A percentile compares a stretch with the other conserved stretches of the same genome.
Evolutionary conservation across 2,113 vertebrate species (phyloP).

Genomic region (Tauraco erythrolophus): DNA sequence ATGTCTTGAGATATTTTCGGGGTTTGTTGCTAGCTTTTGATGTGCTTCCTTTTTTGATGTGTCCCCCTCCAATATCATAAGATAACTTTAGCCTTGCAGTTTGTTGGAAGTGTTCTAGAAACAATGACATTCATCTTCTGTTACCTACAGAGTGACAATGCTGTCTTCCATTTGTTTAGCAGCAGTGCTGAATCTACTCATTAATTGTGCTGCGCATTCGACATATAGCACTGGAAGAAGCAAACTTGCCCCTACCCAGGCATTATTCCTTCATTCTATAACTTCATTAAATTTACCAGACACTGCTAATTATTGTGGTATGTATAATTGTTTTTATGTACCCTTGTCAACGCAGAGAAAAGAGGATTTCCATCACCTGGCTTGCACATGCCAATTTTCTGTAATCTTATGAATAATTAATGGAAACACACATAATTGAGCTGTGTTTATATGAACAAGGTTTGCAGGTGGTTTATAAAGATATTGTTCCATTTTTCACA

Average conservation of each 20-base stretch:
- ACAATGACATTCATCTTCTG: background rate
- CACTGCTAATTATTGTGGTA: background rate
- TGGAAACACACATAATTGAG: background rate
- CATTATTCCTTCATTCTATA: background rate
- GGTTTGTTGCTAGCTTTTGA: background rate
- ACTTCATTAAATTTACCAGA: background rate
- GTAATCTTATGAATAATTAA: background rate
- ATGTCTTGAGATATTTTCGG: background rate
- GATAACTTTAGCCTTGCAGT: constrained; percentile 2
- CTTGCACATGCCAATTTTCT: background rate
- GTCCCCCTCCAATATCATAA: background rate
- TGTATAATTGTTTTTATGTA: background rate
- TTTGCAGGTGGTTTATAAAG: background rate
- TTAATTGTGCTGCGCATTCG: constrained; percentile 16
- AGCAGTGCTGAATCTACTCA: background rate
- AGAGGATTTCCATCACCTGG: background rate
- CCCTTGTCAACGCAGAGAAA: background rate
- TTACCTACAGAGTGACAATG: background rate
- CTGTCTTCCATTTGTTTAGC: background rate
- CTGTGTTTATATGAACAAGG: background rate
- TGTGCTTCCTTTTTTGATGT: background rate
- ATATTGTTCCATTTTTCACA: background rate
- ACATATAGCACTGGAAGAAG: background rate
- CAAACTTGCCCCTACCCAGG: background rate
- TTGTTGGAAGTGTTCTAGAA: background rate